Base-by-base conservation (phyloP, 2,888 invertebrate species). In the Lycocerus yunnanus region DNA sequence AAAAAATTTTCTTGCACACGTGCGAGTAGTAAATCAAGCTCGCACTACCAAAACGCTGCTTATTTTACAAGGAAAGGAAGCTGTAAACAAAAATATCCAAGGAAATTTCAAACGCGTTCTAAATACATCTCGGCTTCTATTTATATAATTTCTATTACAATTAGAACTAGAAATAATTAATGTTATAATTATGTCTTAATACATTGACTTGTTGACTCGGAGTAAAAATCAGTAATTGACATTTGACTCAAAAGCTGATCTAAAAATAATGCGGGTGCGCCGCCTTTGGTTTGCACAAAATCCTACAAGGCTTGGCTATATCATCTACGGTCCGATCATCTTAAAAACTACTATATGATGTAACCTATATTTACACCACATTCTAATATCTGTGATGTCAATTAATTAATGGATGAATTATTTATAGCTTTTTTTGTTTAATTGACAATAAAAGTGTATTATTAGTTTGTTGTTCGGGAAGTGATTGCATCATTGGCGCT, bases 211-310 rank as follows among this genome's bases (percentile, higher is more conserved):
- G 43, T 43, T 43, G 43, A 43, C 43, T 43, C 43, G n/a, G 43
- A 43, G 11, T 27, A 43, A 43, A 43, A 43, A 43, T 43, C 43
- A n/a, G 43, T 43, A 43, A 43, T 43, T 43, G 43, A 43, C 61
- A 61, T 16, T 61, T 61, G 61, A 61, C 15, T 43, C 43, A 43
- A 43, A n/a, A 43, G 43, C 18, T 18, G 61, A 14, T 80, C 82
- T 83, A 82, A 82, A 82, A 80, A 82, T 72, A 81, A 78, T 78
- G 75, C 81, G 82, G 81, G 82, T 78, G 82, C 79, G 82, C 78
- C 82, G 74, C 59, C 21, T 43, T 43, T n/a, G 11, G 68, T 14
- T 67, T 72, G 78, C 78, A 81, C 81, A 81, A 80, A 82, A 81
- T 80, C 78, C 73, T 78, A 72, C 70, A 75, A 81, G 81, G 80